Base-by-base conservation (phyloP, 2,113 vertebrate species). In the Cavia porcellus region DNA sequence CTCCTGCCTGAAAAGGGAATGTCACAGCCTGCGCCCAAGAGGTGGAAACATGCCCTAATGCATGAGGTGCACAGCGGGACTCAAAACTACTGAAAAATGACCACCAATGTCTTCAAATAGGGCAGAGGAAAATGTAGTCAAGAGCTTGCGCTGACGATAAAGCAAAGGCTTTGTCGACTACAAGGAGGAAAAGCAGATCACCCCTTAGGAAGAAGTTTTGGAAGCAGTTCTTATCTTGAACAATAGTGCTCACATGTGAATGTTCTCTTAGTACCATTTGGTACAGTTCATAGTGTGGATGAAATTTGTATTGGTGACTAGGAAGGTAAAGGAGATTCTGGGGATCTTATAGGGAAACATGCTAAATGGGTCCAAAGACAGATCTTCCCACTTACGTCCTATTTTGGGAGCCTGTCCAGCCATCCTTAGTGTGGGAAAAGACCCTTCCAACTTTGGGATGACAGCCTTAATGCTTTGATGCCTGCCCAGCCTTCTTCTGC, bases 51-150 rank as follows among this genome's bases (percentile, higher is more conserved):
- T 94, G 97, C 97, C 68, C 94, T 64, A 96, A 97, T 1, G 15
- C 35, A 59, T 8, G 35, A 59, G 66, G 93, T 86, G 82, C 32
- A 50, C n/a, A 0, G 22, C 74, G 45, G 90, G 47, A 75, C 90
- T 89, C 95, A 90, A 82, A 25, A 45, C 81, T 79, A 45, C 81
- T 75, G n/a, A 89, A 89, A 93, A 57, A 92, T 45, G 62, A 62
- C 79, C 97, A 66, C 90, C 87, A 45, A 61, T 47, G 86, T 97
- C 97, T 97, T 96, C 87, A 20, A 94, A 94, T 0, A 22, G 42
- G 64, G 38, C 50, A 50, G 30, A 38, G 45, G 19, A 91, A 57
- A 86, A 55, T 47, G 32, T 0, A 47, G 9, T 24, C 59, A 84
- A 42, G 8, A 38, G 61, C 28, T 75, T 3, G 3, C 15, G 17